phyloP scores from a whole-genome alignment of 1,140 invertebrate genomes.

The Pseudomyrmex pallidus region DNA sequence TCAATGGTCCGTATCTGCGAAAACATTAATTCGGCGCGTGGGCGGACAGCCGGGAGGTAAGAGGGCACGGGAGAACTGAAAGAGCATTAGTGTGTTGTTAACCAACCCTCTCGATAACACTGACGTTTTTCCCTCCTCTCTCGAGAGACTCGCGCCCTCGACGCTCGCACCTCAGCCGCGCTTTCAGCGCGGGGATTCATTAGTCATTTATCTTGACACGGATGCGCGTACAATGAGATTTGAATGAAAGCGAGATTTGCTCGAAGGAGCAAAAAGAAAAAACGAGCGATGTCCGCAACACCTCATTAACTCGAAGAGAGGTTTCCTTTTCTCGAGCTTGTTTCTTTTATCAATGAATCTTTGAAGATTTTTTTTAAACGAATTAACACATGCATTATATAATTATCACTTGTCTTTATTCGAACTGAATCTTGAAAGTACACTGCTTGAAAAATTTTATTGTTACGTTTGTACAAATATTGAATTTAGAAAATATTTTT shows the following conservation, averaged over 20 bases:
- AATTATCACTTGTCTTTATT: too few relatives aligned
- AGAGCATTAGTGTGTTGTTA: constrained; percentile 35
- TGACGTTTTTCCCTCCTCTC: neutral
- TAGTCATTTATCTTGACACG: constrained; percentile 28
- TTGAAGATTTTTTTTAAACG: too few relatives aligned
- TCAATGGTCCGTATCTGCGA: constrained; percentile 66
- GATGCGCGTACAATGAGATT: neutral
- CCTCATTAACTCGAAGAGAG: constrained; percentile 27
- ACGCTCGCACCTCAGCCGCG: neutral
- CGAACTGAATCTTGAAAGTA: too few relatives aligned
- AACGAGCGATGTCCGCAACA: neutral
- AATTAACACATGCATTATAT: too few relatives aligned
- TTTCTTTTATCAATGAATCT: too few relatives aligned
- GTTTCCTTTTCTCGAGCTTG: too few relatives aligned
- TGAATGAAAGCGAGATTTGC: constrained; percentile 37
- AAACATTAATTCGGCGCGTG: constrained; percentile 70
- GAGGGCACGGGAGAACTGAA: constrained; percentile 15
- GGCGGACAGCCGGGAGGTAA: constrained; percentile 47
- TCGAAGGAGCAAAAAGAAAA: neutral
- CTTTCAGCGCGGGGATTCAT: neutral
- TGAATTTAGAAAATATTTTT: too few relatives aligned
- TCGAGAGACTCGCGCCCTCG: neutral
- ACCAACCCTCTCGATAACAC: neutral
- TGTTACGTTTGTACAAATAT: too few relatives aligned
- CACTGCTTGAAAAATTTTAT: too few relatives aligned